Base-by-base conservation (phyloP, 2,888 invertebrate species). In the Oxytorus armatus region DNA sequence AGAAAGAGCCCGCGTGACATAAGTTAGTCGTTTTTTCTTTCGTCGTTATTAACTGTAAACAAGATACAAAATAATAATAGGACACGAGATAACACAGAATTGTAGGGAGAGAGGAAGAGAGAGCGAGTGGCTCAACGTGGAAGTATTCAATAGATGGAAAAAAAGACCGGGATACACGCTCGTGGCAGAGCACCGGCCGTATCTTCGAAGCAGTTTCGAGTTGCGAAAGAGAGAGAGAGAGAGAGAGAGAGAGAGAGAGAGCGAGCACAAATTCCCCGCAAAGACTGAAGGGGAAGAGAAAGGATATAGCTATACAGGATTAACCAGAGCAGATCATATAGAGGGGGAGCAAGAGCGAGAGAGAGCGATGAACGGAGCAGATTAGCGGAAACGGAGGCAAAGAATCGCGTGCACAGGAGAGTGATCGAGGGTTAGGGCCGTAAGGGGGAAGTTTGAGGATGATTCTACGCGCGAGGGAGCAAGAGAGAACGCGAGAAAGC, bases 51-150 rank as follows among this genome's bases (percentile, higher is more conserved):
- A 33, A 18, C 44, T 23, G 10, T 47, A 47, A 44, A 44, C 44
- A 25, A 44, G 14, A 7, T 23, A 42, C 23, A 4, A 11, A 23
- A 68, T 47, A 25, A 39, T 49, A 44, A 65, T 55, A 23, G 23
- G 3, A 69, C 42, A 39, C 23, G 53, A 16, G 23, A 53, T 36
- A 39, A 39, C n/a, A n/a, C n/a, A 47, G 29, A 69, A 29, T n/a
- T 23, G 23, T 21, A 44, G 39, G 23, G 29, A 44, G 39, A 51
- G 10, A 29, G 51, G 55, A 21, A 44, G 2, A 25, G n/a, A 73
- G 29, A 42, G 36, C 33, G n/a, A 51, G 66, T 55, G 65, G 23
- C 36, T 44, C 39, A 36, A 92, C 93, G 92, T 92, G 93, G 92
- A 77, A 81, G 75, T 78, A 63, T 75, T 73, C 61, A 11, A 82